These are phyloP conservation scores for Paradisaea rubra DNA, from an alignment of 2,113 vertebrate species.

Conservation along the genomic window DNA sequence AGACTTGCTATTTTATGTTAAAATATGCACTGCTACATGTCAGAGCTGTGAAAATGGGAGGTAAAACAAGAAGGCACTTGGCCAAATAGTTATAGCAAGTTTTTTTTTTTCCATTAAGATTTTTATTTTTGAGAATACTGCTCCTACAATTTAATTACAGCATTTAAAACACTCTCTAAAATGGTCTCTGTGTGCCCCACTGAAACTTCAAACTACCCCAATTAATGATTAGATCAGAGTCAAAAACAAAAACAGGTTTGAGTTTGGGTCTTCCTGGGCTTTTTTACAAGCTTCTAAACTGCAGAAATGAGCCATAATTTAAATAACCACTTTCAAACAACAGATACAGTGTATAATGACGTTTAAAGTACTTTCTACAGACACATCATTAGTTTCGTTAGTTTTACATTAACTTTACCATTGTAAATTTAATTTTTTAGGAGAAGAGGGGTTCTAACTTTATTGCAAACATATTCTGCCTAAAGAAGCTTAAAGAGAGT, in stretches of 20 bases:
- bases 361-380: not conserved
- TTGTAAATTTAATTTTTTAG: constrained; percentile 5
- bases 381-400: constrained; percentile 19
- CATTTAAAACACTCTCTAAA: constrained; percentile 62
- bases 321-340: not conserved
- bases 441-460: not conserved
- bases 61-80: constrained; percentile 67
- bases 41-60: constrained; percentile 68
- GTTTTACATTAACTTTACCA: not conserved
- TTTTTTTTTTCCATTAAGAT: constrained; percentile 47
- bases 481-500: not conserved
- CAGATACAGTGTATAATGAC: not conserved
- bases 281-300: constrained; percentile 11
- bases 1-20: constrained; percentile 67
- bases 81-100: constrained; percentile 59
- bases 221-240: constrained; percentile 63
- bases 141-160: constrained; percentile 63
- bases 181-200: constrained; percentile 15
- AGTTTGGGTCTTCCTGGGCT: not conserved
- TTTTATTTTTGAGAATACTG: constrained; percentile 57
- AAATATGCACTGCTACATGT: constrained; percentile 73
- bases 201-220: constrained; percentile 53
- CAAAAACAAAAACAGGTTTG: constrained; percentile 12
- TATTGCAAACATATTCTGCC: not conserved
- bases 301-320: constrained; percentile 33